These are phyloP conservation scores for Synaphobranchus kaupii DNA, from an alignment of 2,797 vertebrate species.

Conservation along the genomic window DNA sequence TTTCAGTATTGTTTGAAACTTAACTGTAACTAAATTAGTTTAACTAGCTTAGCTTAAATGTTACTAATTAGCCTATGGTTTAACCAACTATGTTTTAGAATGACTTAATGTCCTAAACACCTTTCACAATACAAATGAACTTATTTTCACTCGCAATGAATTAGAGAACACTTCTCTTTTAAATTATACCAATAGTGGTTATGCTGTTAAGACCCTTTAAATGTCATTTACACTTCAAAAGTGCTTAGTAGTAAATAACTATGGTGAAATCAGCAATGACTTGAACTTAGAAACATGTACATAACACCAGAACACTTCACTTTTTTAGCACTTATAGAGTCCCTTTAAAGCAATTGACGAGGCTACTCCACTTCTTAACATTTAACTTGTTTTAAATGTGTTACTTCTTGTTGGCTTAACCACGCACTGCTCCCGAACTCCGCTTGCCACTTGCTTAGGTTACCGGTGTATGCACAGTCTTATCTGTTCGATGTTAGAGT, in stretches of 20 bases:
- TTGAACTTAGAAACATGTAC: not conserved
- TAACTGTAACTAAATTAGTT: not conserved
- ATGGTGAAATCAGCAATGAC: not conserved
- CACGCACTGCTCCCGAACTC: constrained; percentile 21
- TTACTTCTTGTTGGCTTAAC: constrained; percentile 31
- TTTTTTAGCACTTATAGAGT: constrained; percentile 9
- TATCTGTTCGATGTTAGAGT: too few species aligned
- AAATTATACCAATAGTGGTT: too few species aligned
- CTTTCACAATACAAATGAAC: not conserved
- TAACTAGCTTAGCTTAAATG: not conserved
- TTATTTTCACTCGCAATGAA: not conserved
- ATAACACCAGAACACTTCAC: too few species aligned
- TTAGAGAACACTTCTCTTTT: not conserved
- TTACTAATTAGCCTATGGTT: not conserved
- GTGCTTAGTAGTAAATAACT: not conserved
- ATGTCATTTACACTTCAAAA: not conserved
- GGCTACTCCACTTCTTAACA: constrained; percentile 29
- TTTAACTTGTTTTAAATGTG: constrained; percentile 41
- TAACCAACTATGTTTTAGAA: not conserved
- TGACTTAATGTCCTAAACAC: not conserved
- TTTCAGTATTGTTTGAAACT: too few species aligned
- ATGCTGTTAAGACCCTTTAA: too few species aligned
- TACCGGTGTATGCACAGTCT: constrained; percentile 1
- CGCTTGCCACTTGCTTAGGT: constrained; percentile 5
- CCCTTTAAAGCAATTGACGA: constrained; percentile 25